Percentiles rank a stretch among this genome's conserved stretches.
Conservation (phyloP, 2,888 invertebrate genomes). For the Seladonia tumulorum region DNA sequence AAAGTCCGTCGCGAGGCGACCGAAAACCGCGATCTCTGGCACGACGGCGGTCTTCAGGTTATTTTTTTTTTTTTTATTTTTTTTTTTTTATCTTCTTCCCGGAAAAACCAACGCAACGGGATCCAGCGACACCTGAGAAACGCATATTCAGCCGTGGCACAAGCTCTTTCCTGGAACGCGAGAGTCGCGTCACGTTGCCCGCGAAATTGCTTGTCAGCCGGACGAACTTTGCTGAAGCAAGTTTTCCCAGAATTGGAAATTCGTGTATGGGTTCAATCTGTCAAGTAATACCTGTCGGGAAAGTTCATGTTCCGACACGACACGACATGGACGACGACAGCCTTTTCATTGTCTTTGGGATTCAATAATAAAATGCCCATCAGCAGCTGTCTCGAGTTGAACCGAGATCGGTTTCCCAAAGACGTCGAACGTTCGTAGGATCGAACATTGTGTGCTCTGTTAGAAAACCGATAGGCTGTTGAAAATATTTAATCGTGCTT, state of each 20-base stretch:
- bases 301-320: not conserved
- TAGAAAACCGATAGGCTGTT: too few species aligned
- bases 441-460: too few species aligned
- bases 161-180: constrained; percentile 21
- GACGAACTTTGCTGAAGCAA: constrained; percentile 6
- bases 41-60: not conserved
- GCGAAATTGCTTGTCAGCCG: constrained; percentile 21
- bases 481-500: too few species aligned
- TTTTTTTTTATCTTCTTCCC: not conserved
- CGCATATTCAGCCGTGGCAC: not conserved
- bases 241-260: constrained; percentile 16
- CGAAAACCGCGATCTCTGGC: not conserved
- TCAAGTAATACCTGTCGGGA: not conserved
- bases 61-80: not conserved
- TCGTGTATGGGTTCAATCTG: not conserved
- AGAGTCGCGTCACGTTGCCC: constrained; percentile 8
- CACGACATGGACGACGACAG: too few species aligned
- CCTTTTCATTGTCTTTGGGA: not conserved
- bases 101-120: constrained; percentile 36
- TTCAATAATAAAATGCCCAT: not conserved
- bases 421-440: too few species aligned
- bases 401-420: not conserved
- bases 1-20: not conserved
- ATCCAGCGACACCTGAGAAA: constrained; percentile 22
- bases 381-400: not conserved